Conservation (phyloP, 2,113 vertebrate species). For the Struthidea cinerea region DNA sequence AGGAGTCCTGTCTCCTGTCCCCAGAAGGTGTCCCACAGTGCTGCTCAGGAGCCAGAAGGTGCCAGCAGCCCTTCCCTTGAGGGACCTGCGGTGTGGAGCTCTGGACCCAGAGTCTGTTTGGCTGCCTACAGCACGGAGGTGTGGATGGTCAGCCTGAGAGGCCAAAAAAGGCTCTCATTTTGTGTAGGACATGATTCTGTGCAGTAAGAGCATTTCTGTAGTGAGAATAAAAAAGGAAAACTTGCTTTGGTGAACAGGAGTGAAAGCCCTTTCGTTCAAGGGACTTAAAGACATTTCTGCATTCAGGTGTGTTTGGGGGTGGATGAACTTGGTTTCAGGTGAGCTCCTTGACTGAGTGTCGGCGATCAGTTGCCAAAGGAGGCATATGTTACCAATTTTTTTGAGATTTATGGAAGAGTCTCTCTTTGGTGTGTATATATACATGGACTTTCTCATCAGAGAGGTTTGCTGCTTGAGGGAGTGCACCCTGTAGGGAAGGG, state of each 20-base stretch:
- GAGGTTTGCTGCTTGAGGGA: background rate
- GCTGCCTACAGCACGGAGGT: fast-evolving
- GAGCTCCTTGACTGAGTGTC: background rate
- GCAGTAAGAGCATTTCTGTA: background rate
- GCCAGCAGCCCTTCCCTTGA: background rate
- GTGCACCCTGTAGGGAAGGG: background rate
- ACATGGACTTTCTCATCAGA: background rate
- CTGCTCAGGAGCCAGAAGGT: background rate
- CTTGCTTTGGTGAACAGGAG: background rate
- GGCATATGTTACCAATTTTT: constrained; percentile 18
- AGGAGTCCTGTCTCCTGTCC: background rate
- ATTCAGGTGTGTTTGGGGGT: background rate
- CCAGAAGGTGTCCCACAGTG: background rate
- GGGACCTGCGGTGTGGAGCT: background rate
- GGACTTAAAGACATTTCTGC: background rate
- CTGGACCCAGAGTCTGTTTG: background rate
- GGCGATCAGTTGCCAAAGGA: background rate
- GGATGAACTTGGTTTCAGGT: background rate
- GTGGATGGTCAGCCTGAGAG: background rate
- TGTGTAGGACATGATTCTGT: background rate
- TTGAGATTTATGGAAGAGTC: background rate
- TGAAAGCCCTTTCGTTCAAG: background rate
- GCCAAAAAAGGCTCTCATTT: background rate
- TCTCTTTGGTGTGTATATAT: background rate
- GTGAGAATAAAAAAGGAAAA: background rate